These are phyloP conservation scores for Zonotrichia leucophrys DNA, from an alignment of 2,113 vertebrate genomes.

Conservation along the genomic window DNA sequence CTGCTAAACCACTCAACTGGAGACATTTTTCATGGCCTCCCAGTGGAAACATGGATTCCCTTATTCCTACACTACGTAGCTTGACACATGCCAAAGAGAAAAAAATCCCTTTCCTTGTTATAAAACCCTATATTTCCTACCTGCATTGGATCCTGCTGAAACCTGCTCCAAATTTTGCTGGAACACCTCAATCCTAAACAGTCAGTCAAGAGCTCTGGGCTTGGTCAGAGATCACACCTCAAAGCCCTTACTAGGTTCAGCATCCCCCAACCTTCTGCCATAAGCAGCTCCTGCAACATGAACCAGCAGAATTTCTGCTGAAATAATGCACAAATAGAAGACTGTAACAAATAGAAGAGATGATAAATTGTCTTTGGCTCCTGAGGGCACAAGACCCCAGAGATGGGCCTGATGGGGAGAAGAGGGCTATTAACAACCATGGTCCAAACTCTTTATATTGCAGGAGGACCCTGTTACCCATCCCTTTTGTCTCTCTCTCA, in stretches of 20 bases:
- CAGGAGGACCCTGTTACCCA: not conserved
- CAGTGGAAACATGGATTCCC: fast-evolving
- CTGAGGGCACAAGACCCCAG: not conserved
- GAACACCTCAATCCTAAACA: not conserved
- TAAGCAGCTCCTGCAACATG: not conserved
- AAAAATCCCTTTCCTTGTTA: not conserved
- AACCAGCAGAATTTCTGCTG: not conserved
- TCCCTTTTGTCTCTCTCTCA: not conserved
- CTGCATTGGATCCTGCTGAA: not conserved
- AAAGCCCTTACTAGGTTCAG: fast-evolving
- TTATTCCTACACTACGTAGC: fast-evolving
- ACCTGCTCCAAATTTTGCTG: not conserved
- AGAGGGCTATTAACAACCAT: not conserved
- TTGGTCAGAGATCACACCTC: not conserved
- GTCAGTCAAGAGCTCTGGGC: not conserved
- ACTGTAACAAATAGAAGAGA: not conserved
- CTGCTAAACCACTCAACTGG: not conserved
- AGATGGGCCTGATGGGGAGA: not conserved
- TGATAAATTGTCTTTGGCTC: not conserved
- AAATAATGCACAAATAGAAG: not conserved
- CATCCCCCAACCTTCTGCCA: not conserved
- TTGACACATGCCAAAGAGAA: not conserved
- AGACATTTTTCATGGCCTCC: not conserved
- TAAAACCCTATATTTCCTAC: not conserved
- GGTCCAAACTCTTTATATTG: not conserved